Conservation (phyloP, 2,113 vertebrate genomes). For the Clarias magur region DNA sequence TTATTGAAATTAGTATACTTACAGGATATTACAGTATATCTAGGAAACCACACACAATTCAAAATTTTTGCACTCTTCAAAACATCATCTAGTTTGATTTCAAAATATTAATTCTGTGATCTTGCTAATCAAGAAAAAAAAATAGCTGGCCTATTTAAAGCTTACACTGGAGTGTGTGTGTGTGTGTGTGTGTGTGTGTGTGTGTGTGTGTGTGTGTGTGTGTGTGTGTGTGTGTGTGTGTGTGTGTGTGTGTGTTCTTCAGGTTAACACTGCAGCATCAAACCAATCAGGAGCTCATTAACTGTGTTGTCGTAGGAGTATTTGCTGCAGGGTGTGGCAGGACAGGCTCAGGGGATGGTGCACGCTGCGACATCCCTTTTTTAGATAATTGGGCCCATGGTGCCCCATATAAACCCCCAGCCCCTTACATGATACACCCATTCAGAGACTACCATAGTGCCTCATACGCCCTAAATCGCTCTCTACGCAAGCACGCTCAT, state of each 20-base stretch:
- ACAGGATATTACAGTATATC: too few species aligned
- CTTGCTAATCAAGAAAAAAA: constrained; percentile 30
- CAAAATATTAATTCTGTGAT: neutral
- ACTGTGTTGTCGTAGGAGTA: constrained; percentile 69
- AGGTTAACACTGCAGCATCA: constrained; percentile 48
- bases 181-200: neutral
- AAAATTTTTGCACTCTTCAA: constrained; percentile 42
- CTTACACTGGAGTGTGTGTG: neutral
- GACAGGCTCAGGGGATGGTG: constrained; percentile 60
- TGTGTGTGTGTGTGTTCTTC: constrained; percentile 8
- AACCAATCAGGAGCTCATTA: constrained; percentile 76
- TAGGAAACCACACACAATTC: neutral
- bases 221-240: neutral
- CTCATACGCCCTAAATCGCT: constrained; percentile 10
- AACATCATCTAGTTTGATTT: neutral
- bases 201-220: neutral
- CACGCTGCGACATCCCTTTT: constrained; percentile 58
- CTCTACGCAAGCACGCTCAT: neutral
- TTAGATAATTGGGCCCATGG: constrained; percentile 67
- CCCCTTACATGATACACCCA: constrained; percentile 16
- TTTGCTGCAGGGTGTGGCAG: constrained; percentile 71
- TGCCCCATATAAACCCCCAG: constrained; percentile 30
- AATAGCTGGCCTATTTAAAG: neutral
- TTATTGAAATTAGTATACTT: neutral
- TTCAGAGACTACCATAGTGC: constrained; percentile 14